Percentiles rank a stretch among this genome's conserved stretches.
These are phyloP conservation scores for Steinernema scapterisci DNA, from an alignment of 2,888 invertebrate genomes.

Conservation along the genomic window DNA sequence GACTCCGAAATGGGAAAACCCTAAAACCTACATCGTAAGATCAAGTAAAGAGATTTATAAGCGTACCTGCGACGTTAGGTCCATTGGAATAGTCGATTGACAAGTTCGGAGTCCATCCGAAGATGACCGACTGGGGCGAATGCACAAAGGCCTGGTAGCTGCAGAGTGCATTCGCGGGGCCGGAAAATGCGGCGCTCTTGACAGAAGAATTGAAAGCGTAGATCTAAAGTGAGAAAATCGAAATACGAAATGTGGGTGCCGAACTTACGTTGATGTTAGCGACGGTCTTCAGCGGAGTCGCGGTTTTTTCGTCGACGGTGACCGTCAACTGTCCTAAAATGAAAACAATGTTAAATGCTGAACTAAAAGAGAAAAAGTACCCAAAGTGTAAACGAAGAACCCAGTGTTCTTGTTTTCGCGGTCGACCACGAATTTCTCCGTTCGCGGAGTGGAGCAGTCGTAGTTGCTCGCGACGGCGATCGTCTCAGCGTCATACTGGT, in stretches of 20 bases:
- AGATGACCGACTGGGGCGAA: constrained; percentile 11
- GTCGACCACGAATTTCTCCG: not conserved
- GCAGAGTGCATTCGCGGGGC: not conserved
- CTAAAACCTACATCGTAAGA: too few species aligned
- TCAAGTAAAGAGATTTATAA: not conserved
- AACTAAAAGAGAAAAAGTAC: not conserved
- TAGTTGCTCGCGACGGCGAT: constrained; percentile 11
- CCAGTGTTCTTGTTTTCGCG: not conserved
- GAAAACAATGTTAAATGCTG: too few species aligned
- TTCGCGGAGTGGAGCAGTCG: not conserved
- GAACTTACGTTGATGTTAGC: not conserved
- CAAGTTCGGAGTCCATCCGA: not conserved
- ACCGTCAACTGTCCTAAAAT: not conserved
- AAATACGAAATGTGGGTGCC: not conserved
- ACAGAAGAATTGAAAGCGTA: not conserved
- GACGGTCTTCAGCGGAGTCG: not conserved
- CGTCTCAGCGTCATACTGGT: not conserved
- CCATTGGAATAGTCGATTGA: not conserved
- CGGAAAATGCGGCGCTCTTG: not conserved
- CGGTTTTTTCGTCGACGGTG: not conserved
- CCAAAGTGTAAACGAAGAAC: constrained; percentile 12
- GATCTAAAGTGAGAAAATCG: not conserved
- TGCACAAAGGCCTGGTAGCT: constrained; percentile 11
- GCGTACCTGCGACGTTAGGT: constrained; percentile 1
- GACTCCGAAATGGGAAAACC: not conserved